Evolutionary conservation across 1,140 invertebrate genomes (phyloP).

Genomic region (Forficula auricularia): DNA sequence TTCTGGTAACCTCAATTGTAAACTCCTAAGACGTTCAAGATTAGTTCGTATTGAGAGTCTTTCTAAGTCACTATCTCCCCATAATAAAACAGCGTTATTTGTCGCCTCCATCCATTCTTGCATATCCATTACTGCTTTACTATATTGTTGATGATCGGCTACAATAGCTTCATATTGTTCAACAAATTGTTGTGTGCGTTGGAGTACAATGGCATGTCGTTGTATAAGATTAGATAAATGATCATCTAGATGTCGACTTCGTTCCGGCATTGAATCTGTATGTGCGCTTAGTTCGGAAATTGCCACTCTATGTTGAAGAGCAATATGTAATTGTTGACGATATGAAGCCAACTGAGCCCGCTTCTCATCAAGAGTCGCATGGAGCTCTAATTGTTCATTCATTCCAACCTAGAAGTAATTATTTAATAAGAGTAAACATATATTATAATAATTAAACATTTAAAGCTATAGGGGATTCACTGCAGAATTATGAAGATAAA

Average conservation of each 20-base stretch:
- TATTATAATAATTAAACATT: no score
- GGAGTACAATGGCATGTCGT: constrained; percentile 43
- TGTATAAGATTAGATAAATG: constrained; percentile 37
- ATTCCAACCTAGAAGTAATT: background rate
- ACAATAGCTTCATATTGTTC: constrained; percentile 71
- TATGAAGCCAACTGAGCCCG: constrained; percentile 68
- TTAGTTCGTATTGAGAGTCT: constrained; percentile 76
- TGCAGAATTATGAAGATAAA: no score
- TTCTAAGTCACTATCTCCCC: constrained; percentile 74
- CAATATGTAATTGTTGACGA: constrained; percentile 64
- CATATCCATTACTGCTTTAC: constrained; percentile 70
- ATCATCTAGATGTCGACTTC: constrained; percentile 41
- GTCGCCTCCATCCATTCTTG: constrained; percentile 85
- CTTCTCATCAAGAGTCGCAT: constrained; percentile 83
- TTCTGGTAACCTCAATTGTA: constrained; percentile 60
- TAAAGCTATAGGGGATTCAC: no score
- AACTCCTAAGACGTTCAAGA: constrained; percentile 74
- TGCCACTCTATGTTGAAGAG: constrained; percentile 71
- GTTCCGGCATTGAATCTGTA: constrained; percentile 52
- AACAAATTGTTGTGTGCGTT: constrained; percentile 38
- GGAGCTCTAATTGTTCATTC: constrained; percentile 51
- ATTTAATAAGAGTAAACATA: no score
- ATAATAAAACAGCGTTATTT: constrained; percentile 64
- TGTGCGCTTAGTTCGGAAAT: constrained; percentile 64
- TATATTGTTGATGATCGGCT: constrained; percentile 80